These are phyloP conservation scores for Varanus komodoensis DNA, from an alignment of 2,113 vertebrate genomes.

Conservation along the genomic window DNA sequence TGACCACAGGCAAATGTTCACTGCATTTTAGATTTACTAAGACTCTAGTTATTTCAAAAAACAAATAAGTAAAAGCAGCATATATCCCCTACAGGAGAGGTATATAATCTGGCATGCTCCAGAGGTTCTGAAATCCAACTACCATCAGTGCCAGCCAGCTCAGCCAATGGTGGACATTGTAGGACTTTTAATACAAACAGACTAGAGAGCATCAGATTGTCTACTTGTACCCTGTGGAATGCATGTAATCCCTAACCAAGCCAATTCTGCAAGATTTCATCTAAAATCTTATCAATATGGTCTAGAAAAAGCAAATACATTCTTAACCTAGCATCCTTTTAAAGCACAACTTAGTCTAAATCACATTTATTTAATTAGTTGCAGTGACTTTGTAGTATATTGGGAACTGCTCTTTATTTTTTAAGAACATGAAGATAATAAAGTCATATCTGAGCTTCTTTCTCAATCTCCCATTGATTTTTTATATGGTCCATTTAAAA, in stretches of 20 bases:
- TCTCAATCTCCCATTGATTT: slow-evolving; percentile 1
- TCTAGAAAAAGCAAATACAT: background rate
- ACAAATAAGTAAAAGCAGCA: background rate
- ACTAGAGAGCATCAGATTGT: too few relatives aligned
- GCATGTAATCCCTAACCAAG: background rate
- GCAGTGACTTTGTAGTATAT: background rate
- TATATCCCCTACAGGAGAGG: background rate
- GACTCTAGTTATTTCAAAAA: background rate
- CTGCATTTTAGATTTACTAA: background rate
- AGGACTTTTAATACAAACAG: too few relatives aligned
- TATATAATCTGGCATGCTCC: too few relatives aligned
- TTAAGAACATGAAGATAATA: too few relatives aligned
- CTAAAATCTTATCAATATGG: background rate
- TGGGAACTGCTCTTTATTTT: background rate
- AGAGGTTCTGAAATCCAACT: too few relatives aligned
- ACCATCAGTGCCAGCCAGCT: too few relatives aligned
- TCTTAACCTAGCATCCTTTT: background rate
- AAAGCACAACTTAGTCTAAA: background rate
- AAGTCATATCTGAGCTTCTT: background rate
- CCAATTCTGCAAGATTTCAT: background rate
- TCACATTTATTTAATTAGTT: background rate
- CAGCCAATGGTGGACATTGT: too few relatives aligned
- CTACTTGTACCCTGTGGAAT: background rate
- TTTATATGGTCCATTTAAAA: background rate
- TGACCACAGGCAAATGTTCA: background rate